Evolutionary conservation across 2,888 invertebrate genomes (phyloP).

Genomic region (Dryococelus australis): DNA sequence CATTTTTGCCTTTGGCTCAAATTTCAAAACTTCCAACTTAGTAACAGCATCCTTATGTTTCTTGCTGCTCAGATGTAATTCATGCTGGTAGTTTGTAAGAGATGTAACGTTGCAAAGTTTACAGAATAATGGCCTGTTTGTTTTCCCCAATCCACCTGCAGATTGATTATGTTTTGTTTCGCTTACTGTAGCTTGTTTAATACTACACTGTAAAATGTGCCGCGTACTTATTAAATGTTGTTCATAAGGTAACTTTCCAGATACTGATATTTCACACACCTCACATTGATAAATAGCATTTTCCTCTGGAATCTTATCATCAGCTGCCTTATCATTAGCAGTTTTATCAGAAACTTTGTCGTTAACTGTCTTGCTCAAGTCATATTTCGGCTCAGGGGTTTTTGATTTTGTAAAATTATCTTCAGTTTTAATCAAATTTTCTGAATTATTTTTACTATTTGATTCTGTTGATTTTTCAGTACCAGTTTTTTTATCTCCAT

Average conservation of each 20-base stretch:
- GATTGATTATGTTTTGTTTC: neutral
- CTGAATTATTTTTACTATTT: neutral
- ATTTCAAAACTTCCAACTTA: neutral
- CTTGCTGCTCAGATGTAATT: neutral
- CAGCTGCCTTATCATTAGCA: neutral
- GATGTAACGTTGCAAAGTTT: neutral
- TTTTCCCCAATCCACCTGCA: neutral
- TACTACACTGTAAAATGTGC: constrained; percentile 3
- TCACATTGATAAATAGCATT: neutral
- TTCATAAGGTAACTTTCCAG: neutral
- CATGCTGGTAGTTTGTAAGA: neutral
- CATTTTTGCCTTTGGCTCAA: neutral
- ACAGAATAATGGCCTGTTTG: neutral
- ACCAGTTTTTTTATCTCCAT: neutral
- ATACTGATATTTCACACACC: neutral
- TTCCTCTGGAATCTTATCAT: neutral
- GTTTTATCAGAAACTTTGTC: neutral
- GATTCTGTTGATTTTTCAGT: neutral
- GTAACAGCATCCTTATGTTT: constrained; percentile 1
- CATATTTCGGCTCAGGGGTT: neutral
- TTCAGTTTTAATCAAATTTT: neutral
- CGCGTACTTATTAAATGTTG: neutral
- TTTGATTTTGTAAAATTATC: neutral
- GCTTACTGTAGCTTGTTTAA: constrained; percentile 2
- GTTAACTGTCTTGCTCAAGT: neutral